Conservation (phyloP, 1,140 invertebrate species). For the Sycobia sp. region DNA sequence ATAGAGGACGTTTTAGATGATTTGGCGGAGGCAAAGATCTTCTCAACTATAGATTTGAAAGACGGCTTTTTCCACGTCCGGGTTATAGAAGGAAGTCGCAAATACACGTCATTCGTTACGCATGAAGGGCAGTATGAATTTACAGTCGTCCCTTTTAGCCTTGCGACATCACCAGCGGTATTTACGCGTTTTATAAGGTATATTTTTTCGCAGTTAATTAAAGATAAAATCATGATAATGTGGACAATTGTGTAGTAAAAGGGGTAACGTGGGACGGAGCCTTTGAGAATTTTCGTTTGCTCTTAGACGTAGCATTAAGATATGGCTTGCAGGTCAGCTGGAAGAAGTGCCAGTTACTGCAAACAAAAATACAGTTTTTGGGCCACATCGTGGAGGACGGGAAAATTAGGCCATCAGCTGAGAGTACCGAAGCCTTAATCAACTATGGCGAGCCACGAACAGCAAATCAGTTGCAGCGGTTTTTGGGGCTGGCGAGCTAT, state of each 20-base stretch:
- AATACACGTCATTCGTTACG: conserved; percentile 46
- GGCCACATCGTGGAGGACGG: conserved; percentile 23
- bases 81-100: conserved; percentile 38
- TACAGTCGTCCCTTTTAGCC: conserved; percentile 46
- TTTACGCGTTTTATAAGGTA: conserved; percentile 25
- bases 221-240: conserved; percentile 1
- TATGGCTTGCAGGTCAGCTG: no score
- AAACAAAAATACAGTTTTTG: conserved; percentile 20
- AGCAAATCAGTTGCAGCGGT: conserved; percentile 25
- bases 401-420: background rate
- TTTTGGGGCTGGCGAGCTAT: conserved; percentile 30
- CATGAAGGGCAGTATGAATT: conserved; percentile 39
- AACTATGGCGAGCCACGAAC: conserved; percentile 16
- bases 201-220: conserved; percentile 18
- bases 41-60: no score
- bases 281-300: no score
- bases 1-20: conserved; percentile 35
- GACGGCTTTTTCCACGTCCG: no score
- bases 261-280: no score
- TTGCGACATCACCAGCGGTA: conserved; percentile 34
- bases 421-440: background rate
- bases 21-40: conserved; percentile 33
- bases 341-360: conserved; percentile 28
- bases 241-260: conserved; percentile 31
- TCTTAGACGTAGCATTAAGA: no score